Evolutionary conservation across 2,888 invertebrate species (phyloP).

Genomic region (Aplocera efformata): DNA sequence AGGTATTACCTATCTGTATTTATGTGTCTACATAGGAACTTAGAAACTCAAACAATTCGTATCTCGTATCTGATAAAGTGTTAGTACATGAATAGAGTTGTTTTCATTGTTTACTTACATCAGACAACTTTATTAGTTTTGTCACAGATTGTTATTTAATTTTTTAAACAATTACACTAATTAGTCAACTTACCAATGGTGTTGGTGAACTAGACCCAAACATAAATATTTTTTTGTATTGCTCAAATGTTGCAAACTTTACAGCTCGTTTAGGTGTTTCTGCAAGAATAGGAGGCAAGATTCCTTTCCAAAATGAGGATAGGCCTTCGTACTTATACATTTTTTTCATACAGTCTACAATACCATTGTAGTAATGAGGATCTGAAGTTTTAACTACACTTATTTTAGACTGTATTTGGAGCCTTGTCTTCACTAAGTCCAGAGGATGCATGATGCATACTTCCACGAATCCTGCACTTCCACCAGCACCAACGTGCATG

Average conservation of each 20-base stretch:
- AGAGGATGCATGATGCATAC: constrained; percentile 98
- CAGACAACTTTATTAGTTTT: too few relatives aligned
- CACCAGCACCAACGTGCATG: constrained; percentile 92
- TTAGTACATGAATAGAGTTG: too few relatives aligned
- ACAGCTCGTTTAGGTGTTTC: constrained; percentile 97
- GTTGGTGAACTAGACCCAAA: constrained; percentile 88
- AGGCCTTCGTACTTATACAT: constrained; percentile 93
- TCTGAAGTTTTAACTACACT: constrained; percentile 51
- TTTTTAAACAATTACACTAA: neutral
- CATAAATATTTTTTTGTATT: constrained; percentile 92
- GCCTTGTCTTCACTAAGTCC: constrained; percentile 94
- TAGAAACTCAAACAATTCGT: constrained; percentile 1
- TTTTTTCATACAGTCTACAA: constrained; percentile 92
- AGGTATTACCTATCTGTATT: too few relatives aligned
- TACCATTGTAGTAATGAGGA: constrained; percentile 86
- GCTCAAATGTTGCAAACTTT: constrained; percentile 97
- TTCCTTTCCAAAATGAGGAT: constrained; percentile 94
- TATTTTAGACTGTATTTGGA: constrained; percentile 60
- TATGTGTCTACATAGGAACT: too few relatives aligned
- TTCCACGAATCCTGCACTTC: constrained; percentile 96
- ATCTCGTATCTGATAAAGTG: constrained; percentile 16
- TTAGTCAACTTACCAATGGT: constrained; percentile 81
- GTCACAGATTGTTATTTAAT: neutral
- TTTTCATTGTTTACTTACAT: too few relatives aligned
- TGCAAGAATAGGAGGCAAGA: constrained; percentile 94